Conservation (phyloP, 2,113 vertebrate genomes). For the Herpailurus yagouaroundi region DNA sequence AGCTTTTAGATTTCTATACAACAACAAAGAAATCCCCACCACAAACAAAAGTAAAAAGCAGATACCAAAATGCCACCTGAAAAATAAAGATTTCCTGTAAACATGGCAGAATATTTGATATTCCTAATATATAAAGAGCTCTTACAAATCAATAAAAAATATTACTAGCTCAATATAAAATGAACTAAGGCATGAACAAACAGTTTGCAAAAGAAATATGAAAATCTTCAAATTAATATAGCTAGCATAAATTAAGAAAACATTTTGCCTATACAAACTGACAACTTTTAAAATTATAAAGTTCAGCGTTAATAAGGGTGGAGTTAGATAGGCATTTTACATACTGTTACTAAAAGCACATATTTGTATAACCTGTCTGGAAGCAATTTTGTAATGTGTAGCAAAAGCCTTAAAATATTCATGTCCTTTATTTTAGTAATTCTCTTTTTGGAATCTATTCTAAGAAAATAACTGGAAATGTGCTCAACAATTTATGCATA, state of each 20-base stretch:
- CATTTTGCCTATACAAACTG: slow-evolving; percentile 52
- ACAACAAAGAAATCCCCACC: neutral
- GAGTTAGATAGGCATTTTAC: slow-evolving; percentile 22
- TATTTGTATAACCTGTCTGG: slow-evolving; percentile 39
- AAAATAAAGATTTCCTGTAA: slow-evolving; percentile 56
- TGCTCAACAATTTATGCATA: slow-evolving; percentile 45
- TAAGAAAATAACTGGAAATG: slow-evolving; percentile 61
- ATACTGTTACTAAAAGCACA: slow-evolving; percentile 5
- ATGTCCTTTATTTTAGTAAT: slow-evolving; percentile 62
- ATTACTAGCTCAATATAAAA: slow-evolving; percentile 29
- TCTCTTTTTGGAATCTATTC: slow-evolving; percentile 53
- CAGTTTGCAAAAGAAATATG: slow-evolving; percentile 43
- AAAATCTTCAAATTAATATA: slow-evolving; percentile 48
- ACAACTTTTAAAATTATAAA: slow-evolving; percentile 46
- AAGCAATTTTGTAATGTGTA: slow-evolving; percentile 56
- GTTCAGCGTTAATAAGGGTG: slow-evolving; percentile 7
- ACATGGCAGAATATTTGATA: neutral
- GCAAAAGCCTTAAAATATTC: slow-evolving; percentile 60
- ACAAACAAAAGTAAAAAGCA: slow-evolving; percentile 36
- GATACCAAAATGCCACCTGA: slow-evolving; percentile 1
- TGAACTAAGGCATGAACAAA: neutral
- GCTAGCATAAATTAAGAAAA: slow-evolving; percentile 14
- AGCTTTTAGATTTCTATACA: neutral
- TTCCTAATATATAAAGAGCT: slow-evolving; percentile 61
- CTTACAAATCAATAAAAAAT: slow-evolving; percentile 66